Evolutionary conservation across 92 coral and sea anemone genomes (phyloP), one percentile per base, ranked within the genome.

Genomic region (Meandrina meandrites): DNA sequence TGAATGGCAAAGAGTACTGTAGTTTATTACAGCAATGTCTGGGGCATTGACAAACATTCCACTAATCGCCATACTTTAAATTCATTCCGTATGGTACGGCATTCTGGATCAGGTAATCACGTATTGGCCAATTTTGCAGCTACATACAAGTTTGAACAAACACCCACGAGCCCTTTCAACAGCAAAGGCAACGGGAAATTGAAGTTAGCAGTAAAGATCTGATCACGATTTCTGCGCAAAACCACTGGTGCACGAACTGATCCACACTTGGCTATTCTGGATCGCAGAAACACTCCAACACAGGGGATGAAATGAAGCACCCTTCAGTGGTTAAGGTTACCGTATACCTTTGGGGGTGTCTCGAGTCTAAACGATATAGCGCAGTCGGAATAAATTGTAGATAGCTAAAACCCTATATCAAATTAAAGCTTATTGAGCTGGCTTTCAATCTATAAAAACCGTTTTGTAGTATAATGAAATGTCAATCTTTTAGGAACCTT

Each of bases 161-260:
- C 50, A 69, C 76, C 85, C 21, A 81, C 50, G 35, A 71, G 80
- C n/a, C 88, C 84, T 18, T 31, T 78, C 12, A 89, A 89, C 73
- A 89, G 91, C 57, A 89, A 89, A 62, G 91, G 60, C 10, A 89
- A 89, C 79, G 84, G 88, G 28, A 89, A 84, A 74, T 88, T 77
- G 9, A 57, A 88, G 67, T 88, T 81, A 32, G 75, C 88, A 62
- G 88, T 89, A 57, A 89, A 84, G 83, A 88, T 88, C 22, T 88
- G 84, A 40, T 79, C 84, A 54, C 34, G 6, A 14, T 82, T 85
- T 72, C 6, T 69, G 35, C 79, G 79, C 51, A 89, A 85, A 85
- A 89, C 86, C 31, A 22, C 40, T 21, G 86, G 73, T 57, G 66
- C 89, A 28, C 50, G 86, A 66, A 54, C 89, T 48, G 89, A 89